phyloP scores from a whole-genome alignment of 2,113 vertebrate species.

The Phocoena sinus region DNA sequence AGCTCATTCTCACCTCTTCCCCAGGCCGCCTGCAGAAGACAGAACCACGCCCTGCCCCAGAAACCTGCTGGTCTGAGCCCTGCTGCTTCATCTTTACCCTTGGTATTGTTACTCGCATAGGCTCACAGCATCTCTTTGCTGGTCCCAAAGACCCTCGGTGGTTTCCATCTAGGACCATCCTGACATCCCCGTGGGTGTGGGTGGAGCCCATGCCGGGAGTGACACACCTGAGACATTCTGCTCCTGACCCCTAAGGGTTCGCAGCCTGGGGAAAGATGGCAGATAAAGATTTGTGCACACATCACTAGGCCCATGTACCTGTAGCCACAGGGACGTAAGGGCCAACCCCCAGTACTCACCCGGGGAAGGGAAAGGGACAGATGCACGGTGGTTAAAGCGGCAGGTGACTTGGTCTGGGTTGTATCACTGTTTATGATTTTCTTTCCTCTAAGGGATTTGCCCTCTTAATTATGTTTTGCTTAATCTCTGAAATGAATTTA shows the following conservation, averaged over 20 bases:
- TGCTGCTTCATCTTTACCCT: background rate
- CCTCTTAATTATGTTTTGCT: background rate
- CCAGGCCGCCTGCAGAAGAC: background rate
- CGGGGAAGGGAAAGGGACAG: accelerated
- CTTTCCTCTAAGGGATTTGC: background rate
- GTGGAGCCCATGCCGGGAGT: background rate
- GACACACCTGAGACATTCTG: background rate
- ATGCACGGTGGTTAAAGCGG: background rate
- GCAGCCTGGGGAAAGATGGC: accelerated
- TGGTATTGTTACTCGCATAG: background rate
- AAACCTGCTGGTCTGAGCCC: background rate
- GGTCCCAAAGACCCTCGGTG: background rate
- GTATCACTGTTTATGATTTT: background rate
- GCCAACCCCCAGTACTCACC: background rate
- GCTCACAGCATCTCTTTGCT: background rate
- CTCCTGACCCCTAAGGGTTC: background rate
- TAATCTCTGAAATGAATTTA: background rate
- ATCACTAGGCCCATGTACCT: accelerated
- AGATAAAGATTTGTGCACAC: background rate
- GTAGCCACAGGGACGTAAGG: background rate
- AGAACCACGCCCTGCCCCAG: too few species aligned
- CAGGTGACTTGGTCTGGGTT: background rate
- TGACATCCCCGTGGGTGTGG: accelerated
- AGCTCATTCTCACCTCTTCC: background rate
- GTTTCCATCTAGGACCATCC: background rate